These are phyloP conservation scores for Neosilurus mollespiculum DNA, from an alignment of 2,797 vertebrate genomes.

Conservation along the genomic window DNA sequence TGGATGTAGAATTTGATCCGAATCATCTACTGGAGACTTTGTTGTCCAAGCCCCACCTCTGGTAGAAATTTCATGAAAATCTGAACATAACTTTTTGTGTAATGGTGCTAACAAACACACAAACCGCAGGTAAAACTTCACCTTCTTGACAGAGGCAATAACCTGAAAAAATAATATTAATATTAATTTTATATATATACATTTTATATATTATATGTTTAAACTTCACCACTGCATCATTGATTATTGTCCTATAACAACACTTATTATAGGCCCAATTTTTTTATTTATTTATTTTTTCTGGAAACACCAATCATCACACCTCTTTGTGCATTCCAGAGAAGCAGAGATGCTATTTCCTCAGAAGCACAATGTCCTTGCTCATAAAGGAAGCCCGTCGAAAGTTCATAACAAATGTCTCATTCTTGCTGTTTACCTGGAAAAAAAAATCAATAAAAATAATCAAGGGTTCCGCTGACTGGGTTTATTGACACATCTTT, in stretches of 20 bases:
- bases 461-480: slow-evolving; percentile 47
- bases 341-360: slow-evolving; percentile 77
- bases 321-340: slow-evolving; percentile 74
- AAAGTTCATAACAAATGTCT: slow-evolving; percentile 44
- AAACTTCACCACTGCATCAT: not conserved
- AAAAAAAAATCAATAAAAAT: slow-evolving; percentile 39
- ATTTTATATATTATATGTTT: too few species aligned
- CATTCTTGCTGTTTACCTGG: slow-evolving; percentile 36
- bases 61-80: too few species aligned
- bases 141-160: too few species aligned
- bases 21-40: too few species aligned
- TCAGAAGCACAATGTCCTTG: slow-evolving; percentile 67
- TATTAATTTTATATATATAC: too few species aligned
- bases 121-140: too few species aligned
- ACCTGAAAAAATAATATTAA: too few species aligned
- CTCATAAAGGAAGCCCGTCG: slow-evolving; percentile 25
- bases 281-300: not conserved
- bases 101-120: too few species aligned
- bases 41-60: too few species aligned
- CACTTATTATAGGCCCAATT: not conserved
- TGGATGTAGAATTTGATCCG: too few species aligned
- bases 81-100: too few species aligned
- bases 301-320: not conserved
- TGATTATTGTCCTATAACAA: not conserved
- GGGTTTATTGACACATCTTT: slow-evolving; percentile 46